These are phyloP conservation scores for Pseudorasbora parva DNA, from an alignment of 2,113 vertebrate species.

Conservation along the genomic window DNA sequence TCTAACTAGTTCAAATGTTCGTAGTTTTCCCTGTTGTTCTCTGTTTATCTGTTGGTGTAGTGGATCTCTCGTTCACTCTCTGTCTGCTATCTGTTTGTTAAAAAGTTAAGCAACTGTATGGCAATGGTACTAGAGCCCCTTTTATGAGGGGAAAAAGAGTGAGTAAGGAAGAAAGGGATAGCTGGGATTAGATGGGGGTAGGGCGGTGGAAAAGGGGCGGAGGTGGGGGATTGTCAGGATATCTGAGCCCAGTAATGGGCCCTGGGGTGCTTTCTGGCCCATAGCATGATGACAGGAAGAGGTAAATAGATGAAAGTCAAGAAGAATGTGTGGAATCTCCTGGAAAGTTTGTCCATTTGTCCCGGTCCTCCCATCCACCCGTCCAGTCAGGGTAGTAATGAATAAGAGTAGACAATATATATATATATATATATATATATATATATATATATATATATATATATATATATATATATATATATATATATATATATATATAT, in stretches of 20 bases:
- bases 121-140: background rate
- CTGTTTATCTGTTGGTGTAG: background rate
- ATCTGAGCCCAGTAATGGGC: constrained; percentile 67
- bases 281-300: constrained; percentile 55
- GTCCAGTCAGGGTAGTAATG: background rate
- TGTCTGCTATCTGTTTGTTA: constrained; percentile 33
- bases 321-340: constrained; percentile 75
- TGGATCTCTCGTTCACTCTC: background rate
- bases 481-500: too few relatives aligned
- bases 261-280: constrained; percentile 55
- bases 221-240: constrained; percentile 62
- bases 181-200: constrained; percentile 7
- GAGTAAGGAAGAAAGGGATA: constrained; percentile 23
- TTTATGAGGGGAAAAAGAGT: constrained; percentile 17
- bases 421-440: too few relatives aligned
- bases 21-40: background rate
- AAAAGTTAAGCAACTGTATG: constrained; percentile 4
- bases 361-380: background rate
- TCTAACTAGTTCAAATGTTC: background rate
- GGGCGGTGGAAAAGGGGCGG: constrained; percentile 30
- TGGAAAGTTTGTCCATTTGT: constrained; percentile 52
- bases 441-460: too few relatives aligned
- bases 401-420: background rate
- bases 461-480: too few relatives aligned
- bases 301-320: constrained; percentile 55